Base-by-base conservation (phyloP, 2,888 invertebrate species). In the Mesorhabditis belari region DNA sequence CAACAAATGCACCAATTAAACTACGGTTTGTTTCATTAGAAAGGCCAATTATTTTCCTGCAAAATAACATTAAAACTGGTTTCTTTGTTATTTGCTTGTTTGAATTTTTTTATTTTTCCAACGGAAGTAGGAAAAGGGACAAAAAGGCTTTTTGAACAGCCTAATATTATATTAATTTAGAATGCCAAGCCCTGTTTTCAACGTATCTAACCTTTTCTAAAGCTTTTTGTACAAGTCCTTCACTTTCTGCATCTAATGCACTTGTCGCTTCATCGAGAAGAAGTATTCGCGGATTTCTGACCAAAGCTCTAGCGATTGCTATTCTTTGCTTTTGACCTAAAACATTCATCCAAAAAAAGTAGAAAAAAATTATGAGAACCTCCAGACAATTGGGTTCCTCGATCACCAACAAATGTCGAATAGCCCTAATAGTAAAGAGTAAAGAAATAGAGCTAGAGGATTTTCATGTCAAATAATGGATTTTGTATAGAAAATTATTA, bases 151-250 rank as follows among this genome's bases (percentile, higher is more conserved):
- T n/a, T n/a, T n/a, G n/a, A n/a, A n/a, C n/a, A n/a, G n/a, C n/a
- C n/a, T n/a, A n/a, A n/a, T n/a, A n/a, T n/a, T n/a, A n/a, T 4
- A 19, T 44, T 49, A 23, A 24, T 26, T 6, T 23, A 23, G 5
- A 49, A 5, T 12, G 26, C 49, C n/a, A 19, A 26, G 12, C 51
- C 9, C 1, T 1, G 0, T 24, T 21, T 29, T 17, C 4, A 55
- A 3, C 5, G 12, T 23, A 54, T 21, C 50, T n/a, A 17, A 60
- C 67, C 75, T 84, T 88, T 62, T 86, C 85, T 4, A 86, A 76
- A 12, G 85, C 91, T 21, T 66, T 62, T 61, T 75, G 75, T 23
- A 75, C 75, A 19, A 72, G 60, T 61, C 69, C 64, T 53, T 75
- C 75, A 49, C 63, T 64, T 29, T 75, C 71, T 0, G 73, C 71